Base-by-base conservation (phyloP, 1,140 invertebrate species). In the Nephotettix cincticeps region DNA sequence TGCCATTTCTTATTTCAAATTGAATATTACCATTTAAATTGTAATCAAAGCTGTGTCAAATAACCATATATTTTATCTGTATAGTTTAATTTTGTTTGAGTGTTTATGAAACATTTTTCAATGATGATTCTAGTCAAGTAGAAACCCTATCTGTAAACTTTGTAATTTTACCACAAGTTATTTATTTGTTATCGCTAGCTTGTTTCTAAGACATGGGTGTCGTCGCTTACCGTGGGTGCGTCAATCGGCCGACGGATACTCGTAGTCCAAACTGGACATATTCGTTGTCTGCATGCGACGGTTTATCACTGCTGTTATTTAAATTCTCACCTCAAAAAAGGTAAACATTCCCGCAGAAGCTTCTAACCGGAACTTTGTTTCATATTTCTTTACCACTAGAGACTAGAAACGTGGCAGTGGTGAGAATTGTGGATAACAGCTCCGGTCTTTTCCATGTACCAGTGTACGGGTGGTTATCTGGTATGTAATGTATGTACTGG, bases 401-500 rank as follows among this genome's bases (percentile, higher is more conserved):
- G 32, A 36, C 32, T 36, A 36, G 32, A 36, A 36, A 14, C 56
- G 47, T 54, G 56, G n/a, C 56, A 29, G 56, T 28, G 56, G 56
- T 61, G 56, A 61, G 56, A 61, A 21, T 61, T 25, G 56, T 61
- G 32, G n/a, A 40, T 40, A 40, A 51, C 47, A 51, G 47, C 47
- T 51, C 32, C 32, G 14, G 32, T 36, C 32, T 36, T 4, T 36
- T 36, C 32, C n/a, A 6, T 36, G 32, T 36, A 36, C 32, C 32
- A 36, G 32, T 36, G 32, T 36, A 36, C 32, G 14, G 32, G 32
- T 36, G 32, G 32, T 25, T 61, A 14, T 28, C 56, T 61, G 56
- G 56, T 61, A 61, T 61, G 56, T 61, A 61, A 27, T 61, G 56
- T 61, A 61, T 61, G 56, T 61, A 61, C 56, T 61, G 56, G 56